Evolutionary conservation across 2,113 vertebrate species (phyloP), one percentile per base, ranked within the genome.

Genomic region (Sinocyclocheilus anophthalmus): DNA sequence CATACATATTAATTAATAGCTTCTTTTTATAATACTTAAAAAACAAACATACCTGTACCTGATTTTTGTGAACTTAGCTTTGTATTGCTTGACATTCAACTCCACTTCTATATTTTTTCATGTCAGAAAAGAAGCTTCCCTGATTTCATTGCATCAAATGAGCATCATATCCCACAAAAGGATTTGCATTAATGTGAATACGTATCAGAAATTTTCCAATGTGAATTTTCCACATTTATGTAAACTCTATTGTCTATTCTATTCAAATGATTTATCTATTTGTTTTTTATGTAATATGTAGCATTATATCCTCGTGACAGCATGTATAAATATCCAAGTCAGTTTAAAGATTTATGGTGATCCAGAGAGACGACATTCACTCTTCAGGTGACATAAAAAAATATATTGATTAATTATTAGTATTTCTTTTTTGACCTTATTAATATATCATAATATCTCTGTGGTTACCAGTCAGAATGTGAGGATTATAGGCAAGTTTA

Each of bases 171-270:
- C 11, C 22, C 42, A 75, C n/a, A 72, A 72, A 11, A 48, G 16
- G 11, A 48, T 75, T 75, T 75, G n/a, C 72, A 75, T 75, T 14
- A 0, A 75, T 75, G 22, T 48, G 12, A 75, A 45, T 75, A 5
- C 22, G 0, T 11, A 73, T 13, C 42, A 45, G 42, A 75, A 75
- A 75, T 3, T 14, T 75, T 24, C 72, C 24, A 48, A 75, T 75
- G 12, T 75, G 72, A 75, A 48, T 75, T 24, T 48, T 75, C 72
- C 72, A 48, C 42, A 75, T 75, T 48, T 75, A 75, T 75, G 42
- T 48, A 75, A 75, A 75, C n/a, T 75, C 10, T 75, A 48, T 14
- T 75, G 12, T 48, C 39, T n/a, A 3, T 48, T 75, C 22, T 75
- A 75, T 75, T 48, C 42, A 75, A 48, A 48, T 75, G 22, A 26